These are phyloP conservation scores for Dione juno DNA, from an alignment of 2,888 invertebrate genomes.

Conservation along the genomic window DNA sequence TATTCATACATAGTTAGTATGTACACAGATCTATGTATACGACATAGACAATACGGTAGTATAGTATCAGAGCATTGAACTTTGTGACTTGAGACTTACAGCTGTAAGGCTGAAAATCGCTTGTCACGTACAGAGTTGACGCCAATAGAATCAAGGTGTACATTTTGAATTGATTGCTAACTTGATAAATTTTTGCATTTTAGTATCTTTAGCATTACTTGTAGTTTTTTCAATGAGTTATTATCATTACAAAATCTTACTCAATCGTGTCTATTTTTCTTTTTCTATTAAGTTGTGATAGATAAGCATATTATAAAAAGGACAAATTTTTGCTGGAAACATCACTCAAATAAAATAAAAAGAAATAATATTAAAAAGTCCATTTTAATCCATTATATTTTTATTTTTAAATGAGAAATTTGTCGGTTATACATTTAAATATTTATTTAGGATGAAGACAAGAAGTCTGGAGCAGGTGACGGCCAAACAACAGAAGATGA, in stretches of 20 bases:
- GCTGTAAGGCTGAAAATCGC: constrained; percentile 60
- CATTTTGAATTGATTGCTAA: constrained; percentile 43
- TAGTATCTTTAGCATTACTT: constrained; percentile 28
- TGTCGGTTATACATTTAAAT: neutral
- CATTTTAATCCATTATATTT: too few relatives aligned
- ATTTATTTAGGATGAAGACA: constrained; percentile 75
- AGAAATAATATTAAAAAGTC: too few relatives aligned
- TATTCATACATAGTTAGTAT: constrained; percentile 59
- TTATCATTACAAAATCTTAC: neutral
- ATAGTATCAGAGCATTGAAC: constrained; percentile 54
- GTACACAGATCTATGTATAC: constrained; percentile 65
- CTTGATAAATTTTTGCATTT: constrained; percentile 34
- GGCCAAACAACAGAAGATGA: constrained; percentile 81
- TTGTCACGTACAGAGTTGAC: constrained; percentile 32
- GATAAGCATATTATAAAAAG: neutral
- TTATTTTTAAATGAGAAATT: too few relatives aligned
- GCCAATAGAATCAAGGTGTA: constrained; percentile 42
- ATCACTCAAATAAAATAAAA: too few relatives aligned
- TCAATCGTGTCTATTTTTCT: neutral
- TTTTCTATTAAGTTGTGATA: neutral
- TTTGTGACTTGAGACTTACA: constrained; percentile 54
- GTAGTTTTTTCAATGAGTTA: constrained; percentile 1
- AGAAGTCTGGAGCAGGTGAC: constrained; percentile 76
- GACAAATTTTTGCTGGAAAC: neutral
- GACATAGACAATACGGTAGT: constrained; percentile 60